Conservation (phyloP, 35 echinoderm and acorn worm genomes). For the Holothuria glaberrima region DNA sequence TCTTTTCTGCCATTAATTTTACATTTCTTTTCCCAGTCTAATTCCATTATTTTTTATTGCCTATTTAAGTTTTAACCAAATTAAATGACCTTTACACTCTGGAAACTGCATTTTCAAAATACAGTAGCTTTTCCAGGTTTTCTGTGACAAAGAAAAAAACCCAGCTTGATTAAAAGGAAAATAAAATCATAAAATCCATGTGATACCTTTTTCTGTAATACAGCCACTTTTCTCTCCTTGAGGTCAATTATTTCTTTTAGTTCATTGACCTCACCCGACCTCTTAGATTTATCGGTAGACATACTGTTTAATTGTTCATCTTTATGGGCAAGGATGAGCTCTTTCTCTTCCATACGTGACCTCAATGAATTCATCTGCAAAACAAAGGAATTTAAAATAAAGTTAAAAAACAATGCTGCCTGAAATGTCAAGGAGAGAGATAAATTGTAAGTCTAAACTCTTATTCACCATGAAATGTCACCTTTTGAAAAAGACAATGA, state of each 20-base stretch:
- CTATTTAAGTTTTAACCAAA: too few species aligned
- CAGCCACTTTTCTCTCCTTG: slow-evolving; percentile 75
- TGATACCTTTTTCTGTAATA: slow-evolving; percentile 89
- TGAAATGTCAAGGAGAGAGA: too few species aligned
- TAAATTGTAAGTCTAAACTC: too few species aligned
- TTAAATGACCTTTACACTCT: too few species aligned
- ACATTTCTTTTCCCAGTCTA: too few species aligned
- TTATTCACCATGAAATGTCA: too few species aligned
- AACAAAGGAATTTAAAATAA: background rate
- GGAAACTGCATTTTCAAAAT: background rate
- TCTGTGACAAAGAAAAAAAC: too few species aligned
- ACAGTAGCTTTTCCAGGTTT: background rate
- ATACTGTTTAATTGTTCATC: slow-evolving; percentile 75
- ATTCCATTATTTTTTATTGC: too few species aligned
- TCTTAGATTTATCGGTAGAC: slow-evolving; percentile 77
- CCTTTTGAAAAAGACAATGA: too few species aligned
- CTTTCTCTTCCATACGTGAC: slow-evolving; percentile 89
- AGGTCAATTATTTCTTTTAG: slow-evolving; percentile 85
- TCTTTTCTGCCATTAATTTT: too few species aligned
- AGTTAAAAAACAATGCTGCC: background rate
- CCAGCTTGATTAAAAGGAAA: background rate
- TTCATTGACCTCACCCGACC: slow-evolving; percentile 74
- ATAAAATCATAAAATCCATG: background rate
- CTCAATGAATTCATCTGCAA: slow-evolving; percentile 88
- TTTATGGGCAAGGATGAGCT: slow-evolving; percentile 68